Conservation (phyloP, 1,140 invertebrate species). For the Drosophila miranda region DNA sequence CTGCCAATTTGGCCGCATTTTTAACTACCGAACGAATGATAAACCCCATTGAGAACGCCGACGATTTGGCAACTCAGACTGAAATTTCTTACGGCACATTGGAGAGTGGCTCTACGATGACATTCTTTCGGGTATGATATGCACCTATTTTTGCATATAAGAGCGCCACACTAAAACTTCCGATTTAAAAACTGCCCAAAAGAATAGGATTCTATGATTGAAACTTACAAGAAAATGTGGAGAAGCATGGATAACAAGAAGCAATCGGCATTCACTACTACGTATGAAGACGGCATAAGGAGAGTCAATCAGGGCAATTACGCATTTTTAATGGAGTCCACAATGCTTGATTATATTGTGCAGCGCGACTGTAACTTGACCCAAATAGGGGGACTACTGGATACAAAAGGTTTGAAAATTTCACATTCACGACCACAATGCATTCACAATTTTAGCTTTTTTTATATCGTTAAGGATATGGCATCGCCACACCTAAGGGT, state of each 20-base stretch:
- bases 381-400: conserved; percentile 94
- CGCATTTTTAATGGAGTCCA: conserved; percentile 99
- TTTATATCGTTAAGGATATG: conserved; percentile 85
- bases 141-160: not conserved
- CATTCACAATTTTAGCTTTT: conserved; percentile 67
- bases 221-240: conserved; percentile 99
- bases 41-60: conserved; percentile 97
- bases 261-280: conserved; percentile 92
- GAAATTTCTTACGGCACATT: conserved; percentile 97
- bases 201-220: conserved; percentile 95
- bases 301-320: conserved; percentile 95
- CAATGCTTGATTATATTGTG: conserved; percentile 97
- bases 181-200: not conserved
- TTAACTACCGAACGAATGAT: conserved; percentile 98
- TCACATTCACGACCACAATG: not conserved
- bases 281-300: conserved; percentile 94
- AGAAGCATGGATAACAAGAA: conserved; percentile 93
- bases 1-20: conserved; percentile 98
- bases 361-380: conserved; percentile 98
- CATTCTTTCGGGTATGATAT: conserved; percentile 92
- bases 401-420: conserved; percentile 64
- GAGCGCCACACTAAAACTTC: no score
- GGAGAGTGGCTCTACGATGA: conserved; percentile 97
- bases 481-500: conserved; percentile 94
- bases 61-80: conserved; percentile 96